Evolutionary conservation across 1,140 invertebrate genomes (phyloP).

Genomic region (Megalopta genalis): DNA sequence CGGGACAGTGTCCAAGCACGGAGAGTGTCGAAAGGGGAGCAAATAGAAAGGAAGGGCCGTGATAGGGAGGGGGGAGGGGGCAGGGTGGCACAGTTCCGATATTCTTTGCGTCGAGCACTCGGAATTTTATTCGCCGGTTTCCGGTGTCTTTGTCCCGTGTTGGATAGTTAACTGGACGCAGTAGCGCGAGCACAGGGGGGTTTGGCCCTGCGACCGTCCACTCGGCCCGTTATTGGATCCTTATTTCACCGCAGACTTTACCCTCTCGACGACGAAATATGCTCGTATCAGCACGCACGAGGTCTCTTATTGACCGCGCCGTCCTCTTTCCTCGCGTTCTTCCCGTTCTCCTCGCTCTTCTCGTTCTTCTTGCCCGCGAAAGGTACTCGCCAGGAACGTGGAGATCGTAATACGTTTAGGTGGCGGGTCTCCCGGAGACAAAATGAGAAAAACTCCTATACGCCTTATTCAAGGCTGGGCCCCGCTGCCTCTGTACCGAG

Average conservation of each 20-base stretch:
- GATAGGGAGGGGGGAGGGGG: too few relatives aligned
- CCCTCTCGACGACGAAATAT: conserved; percentile 70
- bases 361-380: conserved; percentile 19
- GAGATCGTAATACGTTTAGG: conserved; percentile 58
- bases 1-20: too few relatives aligned
- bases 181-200: background rate
- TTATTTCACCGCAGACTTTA: conserved; percentile 70
- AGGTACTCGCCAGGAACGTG: conserved; percentile 8
- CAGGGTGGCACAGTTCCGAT: background rate
- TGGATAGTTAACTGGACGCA: conserved; percentile 36
- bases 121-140: conserved; percentile 15
- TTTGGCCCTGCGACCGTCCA: conserved; percentile 29
- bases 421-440: conserved; percentile 1
- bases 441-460: conserved; percentile 46
- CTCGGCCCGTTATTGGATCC: conserved; percentile 67
- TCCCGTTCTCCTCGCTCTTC: background rate
- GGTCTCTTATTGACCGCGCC: conserved; percentile 65
- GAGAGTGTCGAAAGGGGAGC: too few relatives aligned
- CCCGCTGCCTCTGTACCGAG: background rate
- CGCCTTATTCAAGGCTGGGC: conserved; percentile 7
- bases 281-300: conserved; percentile 72
- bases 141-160: conserved; percentile 10
- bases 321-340: background rate
- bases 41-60: too few relatives aligned
- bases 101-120: conserved; percentile 39